phyloP scores from a whole-genome alignment of 2,113 vertebrate genomes.

The Rhinolophus sinicus region DNA sequence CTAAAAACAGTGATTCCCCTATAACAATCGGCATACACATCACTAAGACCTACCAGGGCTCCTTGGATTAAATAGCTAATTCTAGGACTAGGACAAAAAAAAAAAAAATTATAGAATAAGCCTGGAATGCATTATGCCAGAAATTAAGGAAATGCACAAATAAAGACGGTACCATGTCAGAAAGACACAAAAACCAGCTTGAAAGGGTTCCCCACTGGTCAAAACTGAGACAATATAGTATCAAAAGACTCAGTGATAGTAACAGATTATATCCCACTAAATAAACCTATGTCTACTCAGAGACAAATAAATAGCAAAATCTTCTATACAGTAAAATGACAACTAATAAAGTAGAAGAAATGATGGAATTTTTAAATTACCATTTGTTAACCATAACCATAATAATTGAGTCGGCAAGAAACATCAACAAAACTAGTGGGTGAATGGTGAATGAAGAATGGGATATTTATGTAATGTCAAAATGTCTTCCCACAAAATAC shows the following conservation, averaged over 20 bases:
- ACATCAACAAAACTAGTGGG: background rate
- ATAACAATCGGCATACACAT: background rate
- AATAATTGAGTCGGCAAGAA: background rate
- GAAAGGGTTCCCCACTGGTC: background rate
- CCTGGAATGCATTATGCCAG: background rate
- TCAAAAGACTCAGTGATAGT: background rate
- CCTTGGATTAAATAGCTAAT: background rate
- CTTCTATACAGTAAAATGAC: background rate
- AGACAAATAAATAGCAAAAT: background rate
- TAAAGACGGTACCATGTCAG: background rate
- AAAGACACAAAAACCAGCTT: background rate
- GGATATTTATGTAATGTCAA: background rate
- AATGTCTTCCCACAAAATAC: background rate
- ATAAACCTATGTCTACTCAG: background rate
- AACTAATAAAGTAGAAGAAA: background rate
- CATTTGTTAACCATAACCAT: background rate
- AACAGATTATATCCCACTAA: background rate
- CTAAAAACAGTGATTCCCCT: background rate
- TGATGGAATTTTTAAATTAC: background rate
- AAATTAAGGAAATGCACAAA: constrained; percentile 21
- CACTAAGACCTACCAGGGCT: background rate
- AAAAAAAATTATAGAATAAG: background rate
- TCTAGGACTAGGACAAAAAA: background rate
- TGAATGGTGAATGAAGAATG: background rate
- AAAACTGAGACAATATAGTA: background rate